Percentiles rank a stretch among this genome's conserved stretches.
These are phyloP conservation scores for Lates calcarifer DNA, from an alignment of 2,113 vertebrate species.

Conservation along the genomic window DNA sequence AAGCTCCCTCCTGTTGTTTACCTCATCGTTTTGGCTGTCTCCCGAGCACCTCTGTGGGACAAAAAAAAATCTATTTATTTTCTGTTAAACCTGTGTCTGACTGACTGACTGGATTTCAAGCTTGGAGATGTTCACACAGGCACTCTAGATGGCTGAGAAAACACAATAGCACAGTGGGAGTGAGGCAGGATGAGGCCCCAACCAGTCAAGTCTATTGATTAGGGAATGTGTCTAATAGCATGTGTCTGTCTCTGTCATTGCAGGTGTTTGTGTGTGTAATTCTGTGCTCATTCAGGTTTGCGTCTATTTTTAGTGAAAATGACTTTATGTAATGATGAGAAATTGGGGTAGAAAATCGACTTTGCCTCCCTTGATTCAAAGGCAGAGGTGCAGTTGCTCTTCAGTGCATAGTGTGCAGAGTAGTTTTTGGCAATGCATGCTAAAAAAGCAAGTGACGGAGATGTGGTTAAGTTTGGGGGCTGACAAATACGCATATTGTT, in stretches of 20 bases:
- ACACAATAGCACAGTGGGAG: slow-evolving; percentile 30
- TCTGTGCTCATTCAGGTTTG: slow-evolving; percentile 10
- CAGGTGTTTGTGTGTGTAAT: slow-evolving; percentile 18
- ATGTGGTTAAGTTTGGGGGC: background rate
- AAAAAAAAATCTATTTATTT: slow-evolving; percentile 48
- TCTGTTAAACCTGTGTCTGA: slow-evolving; percentile 24
- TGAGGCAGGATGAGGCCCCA: slow-evolving; percentile 6
- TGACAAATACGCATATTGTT: background rate
- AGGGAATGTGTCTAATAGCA: slow-evolving; percentile 13
- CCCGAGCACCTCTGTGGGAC: slow-evolving; percentile 23
- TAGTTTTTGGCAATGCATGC: slow-evolving; percentile 22
- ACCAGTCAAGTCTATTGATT: slow-evolving; percentile 48
- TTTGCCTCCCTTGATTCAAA: slow-evolving; percentile 44
- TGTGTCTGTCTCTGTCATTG: background rate
- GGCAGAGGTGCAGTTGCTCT: slow-evolving; percentile 16
- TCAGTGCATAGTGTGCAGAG: background rate
- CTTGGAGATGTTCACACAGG: slow-evolving; percentile 27
- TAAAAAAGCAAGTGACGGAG: background rate
- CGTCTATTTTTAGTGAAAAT: slow-evolving; percentile 40
- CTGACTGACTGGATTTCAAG: slow-evolving; percentile 9
- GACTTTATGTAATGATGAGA: slow-evolving; percentile 38
- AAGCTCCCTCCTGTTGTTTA: slow-evolving; percentile 58
- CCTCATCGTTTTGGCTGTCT: slow-evolving; percentile 41
- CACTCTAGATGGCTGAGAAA: slow-evolving; percentile 18
- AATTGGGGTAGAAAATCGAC: slow-evolving; percentile 39